phyloP scores from a whole-genome alignment of 2,113 vertebrate genomes.

The Oreochromis niloticus region DNA sequence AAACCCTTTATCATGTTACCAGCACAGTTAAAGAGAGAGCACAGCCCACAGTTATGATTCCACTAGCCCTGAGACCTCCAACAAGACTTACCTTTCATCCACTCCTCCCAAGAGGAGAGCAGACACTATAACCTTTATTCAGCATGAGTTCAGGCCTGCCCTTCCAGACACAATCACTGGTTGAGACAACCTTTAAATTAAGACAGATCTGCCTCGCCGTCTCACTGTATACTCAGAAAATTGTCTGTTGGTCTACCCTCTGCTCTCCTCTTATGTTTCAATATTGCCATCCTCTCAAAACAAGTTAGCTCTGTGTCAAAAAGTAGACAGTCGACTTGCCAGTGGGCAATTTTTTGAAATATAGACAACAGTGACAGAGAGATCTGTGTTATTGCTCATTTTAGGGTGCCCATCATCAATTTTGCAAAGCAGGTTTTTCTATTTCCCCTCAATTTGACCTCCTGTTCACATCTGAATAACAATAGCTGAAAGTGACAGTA shows the following conservation, averaged over 20 bases:
- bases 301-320: conserved; percentile 34
- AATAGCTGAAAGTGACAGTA: background rate
- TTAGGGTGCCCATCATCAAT: conserved; percentile 27
- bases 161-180: conserved; percentile 51
- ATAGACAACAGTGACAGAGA: background rate
- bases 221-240: conserved; percentile 31
- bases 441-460: conserved; percentile 8
- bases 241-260: conserved; percentile 2
- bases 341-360: background rate
- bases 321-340: background rate
- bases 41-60: background rate
- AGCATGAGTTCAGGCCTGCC: conserved; percentile 13
- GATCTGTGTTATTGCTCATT: background rate
- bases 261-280: conserved; percentile 8
- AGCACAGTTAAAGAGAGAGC: background rate
- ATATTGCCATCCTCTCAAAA: conserved; percentile 48
- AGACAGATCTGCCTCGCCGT: conserved; percentile 43
- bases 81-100: conserved; percentile 55
- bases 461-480: conserved; percentile 12
- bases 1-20: conserved; percentile 35
- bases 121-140: conserved; percentile 31
- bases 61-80: background rate
- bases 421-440: conserved; percentile 12
- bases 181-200: conserved; percentile 59
- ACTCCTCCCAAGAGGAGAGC: conserved; percentile 10